A percentile compares a stretch with the other conserved stretches of the same genome.
These are phyloP conservation scores for Harpagifer antarcticus DNA, from an alignment of 2,797 vertebrate genomes.

Conservation along the genomic window DNA sequence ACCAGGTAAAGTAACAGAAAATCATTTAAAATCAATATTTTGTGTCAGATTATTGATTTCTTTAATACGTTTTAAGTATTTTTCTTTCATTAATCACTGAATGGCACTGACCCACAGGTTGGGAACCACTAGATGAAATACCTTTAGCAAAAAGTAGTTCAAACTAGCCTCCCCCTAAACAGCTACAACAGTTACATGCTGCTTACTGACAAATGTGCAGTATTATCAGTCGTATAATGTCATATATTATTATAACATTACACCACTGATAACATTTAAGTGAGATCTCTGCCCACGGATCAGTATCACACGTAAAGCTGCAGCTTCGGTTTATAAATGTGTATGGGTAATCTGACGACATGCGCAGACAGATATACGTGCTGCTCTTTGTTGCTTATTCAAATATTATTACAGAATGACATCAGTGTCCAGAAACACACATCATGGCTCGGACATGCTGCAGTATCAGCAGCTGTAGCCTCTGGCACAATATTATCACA, in stretches of 20 bases:
- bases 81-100: too few relatives aligned
- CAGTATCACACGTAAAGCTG: background rate
- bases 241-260: background rate
- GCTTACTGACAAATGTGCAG: background rate
- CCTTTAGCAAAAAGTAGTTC: too few relatives aligned
- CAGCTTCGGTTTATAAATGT: slow-evolving; percentile 28
- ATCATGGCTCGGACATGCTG: slow-evolving; percentile 49
- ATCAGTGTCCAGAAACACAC: slow-evolving; percentile 48
- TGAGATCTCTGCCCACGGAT: slow-evolving; percentile 3
- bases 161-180: background rate
- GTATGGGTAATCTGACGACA: slow-evolving; percentile 4
- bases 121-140: background rate
- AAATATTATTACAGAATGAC: slow-evolving; percentile 72
- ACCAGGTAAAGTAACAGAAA: too few relatives aligned
- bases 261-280: slow-evolving; percentile 25
- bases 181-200: background rate
- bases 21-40: too few relatives aligned
- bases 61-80: too few relatives aligned
- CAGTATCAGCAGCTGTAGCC: slow-evolving; percentile 53
- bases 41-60: background rate
- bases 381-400: slow-evolving; percentile 36
- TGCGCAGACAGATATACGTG: background rate
- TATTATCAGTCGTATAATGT: background rate
- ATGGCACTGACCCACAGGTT: background rate
- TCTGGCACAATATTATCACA: slow-evolving; percentile 52